Percentiles rank a stretch among this genome's conserved stretches.
Evolutionary conservation across 2,888 invertebrate genomes (phyloP).

Genomic region (Cheilosia pagana): DNA sequence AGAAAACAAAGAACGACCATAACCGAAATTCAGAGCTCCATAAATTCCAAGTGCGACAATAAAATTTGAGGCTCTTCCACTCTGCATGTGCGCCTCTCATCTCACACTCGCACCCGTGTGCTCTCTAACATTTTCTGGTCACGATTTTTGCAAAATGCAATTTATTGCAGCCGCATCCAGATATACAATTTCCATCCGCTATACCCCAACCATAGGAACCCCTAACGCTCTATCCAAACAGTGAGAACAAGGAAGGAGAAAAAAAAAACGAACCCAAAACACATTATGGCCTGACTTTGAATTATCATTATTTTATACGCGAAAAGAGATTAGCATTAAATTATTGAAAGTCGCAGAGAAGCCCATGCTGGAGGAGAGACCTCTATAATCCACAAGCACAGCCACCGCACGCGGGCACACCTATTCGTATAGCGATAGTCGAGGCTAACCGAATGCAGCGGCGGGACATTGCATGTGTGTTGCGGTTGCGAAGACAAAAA

Average conservation of each 20-base stretch:
- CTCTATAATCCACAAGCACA: conserved; percentile 20
- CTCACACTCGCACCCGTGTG: conserved; percentile 35
- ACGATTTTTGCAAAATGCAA: conserved; percentile 74
- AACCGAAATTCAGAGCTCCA: conserved; percentile 66
- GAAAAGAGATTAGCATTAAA: conserved; percentile 74
- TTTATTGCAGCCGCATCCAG: conserved; percentile 74
- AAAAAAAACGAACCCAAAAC: conserved; percentile 33
- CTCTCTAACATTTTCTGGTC: conserved; percentile 73
- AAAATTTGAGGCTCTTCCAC: conserved; percentile 57
- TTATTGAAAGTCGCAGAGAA: conserved; percentile 66
- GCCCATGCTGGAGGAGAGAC: conserved; percentile 33
- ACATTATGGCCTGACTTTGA: conserved; percentile 72
- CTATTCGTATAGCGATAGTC: conserved; percentile 18
- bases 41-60: conserved; percentile 72
- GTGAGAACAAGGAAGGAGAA: not conserved
- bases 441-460: conserved; percentile 18
- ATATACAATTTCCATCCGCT: conserved; percentile 59
- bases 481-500: conserved; percentile 61
- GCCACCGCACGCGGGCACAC: conserved; percentile 43
- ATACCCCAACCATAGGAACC: conserved; percentile 12
- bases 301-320: conserved; percentile 74
- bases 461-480: conserved; percentile 57
- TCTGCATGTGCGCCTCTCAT: conserved; percentile 25
- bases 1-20: conserved; percentile 50
- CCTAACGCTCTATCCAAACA: conserved; percentile 31